These are phyloP conservation scores for Cephus rjabovi DNA, from an alignment of 2,888 invertebrate species.

Conservation along the genomic window DNA sequence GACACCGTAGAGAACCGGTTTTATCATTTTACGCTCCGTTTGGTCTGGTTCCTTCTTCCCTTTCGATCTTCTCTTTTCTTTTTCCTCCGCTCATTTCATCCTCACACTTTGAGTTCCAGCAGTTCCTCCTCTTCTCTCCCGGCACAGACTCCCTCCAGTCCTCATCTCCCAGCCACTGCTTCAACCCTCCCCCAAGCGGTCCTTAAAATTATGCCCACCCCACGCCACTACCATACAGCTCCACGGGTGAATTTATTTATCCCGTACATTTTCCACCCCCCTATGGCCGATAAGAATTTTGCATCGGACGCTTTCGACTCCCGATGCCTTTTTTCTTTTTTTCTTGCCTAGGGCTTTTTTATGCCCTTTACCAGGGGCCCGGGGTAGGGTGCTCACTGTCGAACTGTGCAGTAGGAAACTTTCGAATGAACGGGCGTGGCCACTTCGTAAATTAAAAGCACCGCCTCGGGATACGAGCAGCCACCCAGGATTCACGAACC, in stretches of 20 bases:
- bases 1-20: conserved; percentile 41
- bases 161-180: not conserved
- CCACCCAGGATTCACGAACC: not conserved
- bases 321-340: not conserved
- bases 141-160: not conserved
- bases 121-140: not conserved
- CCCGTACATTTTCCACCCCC: not conserved
- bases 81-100: not conserved
- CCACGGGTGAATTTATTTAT: not conserved
- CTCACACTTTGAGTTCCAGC: not conserved
- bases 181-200: not conserved
- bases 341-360: not conserved
- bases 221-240: not conserved
- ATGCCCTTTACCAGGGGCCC: not conserved
- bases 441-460: conserved; percentile 39
- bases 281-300: not conserved
- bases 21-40: conserved; percentile 58
- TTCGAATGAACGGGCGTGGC: conserved; percentile 36
- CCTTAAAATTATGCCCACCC: not conserved
- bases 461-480: conserved; percentile 24
- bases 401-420: conserved; percentile 21
- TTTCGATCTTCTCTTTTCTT: conserved; percentile 25
- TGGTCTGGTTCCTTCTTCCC: conserved; percentile 47
- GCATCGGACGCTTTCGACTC: not conserved
- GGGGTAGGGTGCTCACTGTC: not conserved